Base-by-base conservation (phyloP, 1,140 invertebrate species). In the Heliconius himera region DNA sequence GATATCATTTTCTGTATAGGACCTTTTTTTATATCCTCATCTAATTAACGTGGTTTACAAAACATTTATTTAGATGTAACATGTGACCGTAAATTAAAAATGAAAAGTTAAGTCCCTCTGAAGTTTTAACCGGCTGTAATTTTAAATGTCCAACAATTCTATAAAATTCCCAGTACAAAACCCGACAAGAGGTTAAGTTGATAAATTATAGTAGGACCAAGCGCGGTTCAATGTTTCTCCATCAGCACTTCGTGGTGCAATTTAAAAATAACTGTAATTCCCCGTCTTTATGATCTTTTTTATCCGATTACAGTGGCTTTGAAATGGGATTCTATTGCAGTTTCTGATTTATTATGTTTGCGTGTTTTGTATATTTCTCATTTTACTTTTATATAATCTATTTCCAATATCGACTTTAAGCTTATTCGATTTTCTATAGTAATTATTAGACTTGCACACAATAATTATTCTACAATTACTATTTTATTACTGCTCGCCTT, bases 221-320 rank as follows among this genome's bases (percentile, higher is more conserved):
- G 82, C 83, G 80, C 80, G 80, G 78, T 79, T 83, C 89, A 89
- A 93, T 92, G 89, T 90, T 89, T 90, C 90, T 91, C 88, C 90
- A 91, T 90, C 91, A 90, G 76, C 81, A 82, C 82, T 82, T 84
- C 83, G 87, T 83, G 84, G 77, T 88, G 86, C 86, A 88, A 87
- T 92, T 89, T 87, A 86, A 88, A 86, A 91, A 89, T 89, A 88
- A 88, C 84, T 83, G 82, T 82, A 83, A 78, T 81, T 88, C 80
- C 54, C 18, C 77, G 77, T 83, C 83, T 85, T 85, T 85, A 84
- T 82, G 76, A 82, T 82, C 74, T 81, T 82, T 51, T 78, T 75
- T 74, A 79, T 79, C 56, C 2, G 49, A 78, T 78, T 73, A 81
- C 81, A 73, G 70, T 74, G 22, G 49, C 29, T 54, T 46, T 36